Base-by-base conservation (phyloP, 2,888 invertebrate genomes). In the Silvanus unidentatus region DNA sequence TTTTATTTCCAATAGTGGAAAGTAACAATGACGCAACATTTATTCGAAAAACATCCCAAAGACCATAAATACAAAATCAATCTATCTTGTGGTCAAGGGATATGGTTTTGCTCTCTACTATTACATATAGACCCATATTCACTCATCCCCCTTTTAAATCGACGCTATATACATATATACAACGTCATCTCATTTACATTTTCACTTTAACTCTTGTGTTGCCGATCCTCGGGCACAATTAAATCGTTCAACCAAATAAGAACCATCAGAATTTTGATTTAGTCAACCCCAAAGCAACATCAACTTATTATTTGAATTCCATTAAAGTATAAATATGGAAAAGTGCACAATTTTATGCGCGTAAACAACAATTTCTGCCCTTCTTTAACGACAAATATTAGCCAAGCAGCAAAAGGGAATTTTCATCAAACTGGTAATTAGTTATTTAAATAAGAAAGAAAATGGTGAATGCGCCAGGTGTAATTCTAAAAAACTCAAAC, bases 71-170 rank as follows among this genome's bases (percentile, higher is more conserved):
- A 61, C 54, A 49, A 51, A 59, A 62, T 60, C 64, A 59, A 63
- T 64, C 60, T 55, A 63, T 64, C 64, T 63, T 62, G 57, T 53
- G 62, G 63, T 61, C 60, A 63, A 62, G 54, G 60, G 60, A 62
- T 52, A 45, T 37, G 45, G 46, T 50, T 40, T 51, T 42, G 29
- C 30, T 34, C 42, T 46, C 22, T 22, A 22, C 22, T 22, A 22
- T 22, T 22, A 22, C 32, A 12, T 32, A 32, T 32, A 32, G n/a
- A 22, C 13, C 37, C 37, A 37, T 9, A n/a, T 32, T 12, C 37
- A 52, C 59, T 54, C 54, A 59, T 53, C 58, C 61, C 58, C 57
- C 43, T 38, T 43, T 28, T 42, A 16, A 37, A 12, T 45, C 47
- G 45, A 35, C 13, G 32, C n/a, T n/a, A n/a, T 40, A 22, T 32